Conservation (phyloP, 2,113 vertebrate species). For the Stictonetta naevosa region DNA sequence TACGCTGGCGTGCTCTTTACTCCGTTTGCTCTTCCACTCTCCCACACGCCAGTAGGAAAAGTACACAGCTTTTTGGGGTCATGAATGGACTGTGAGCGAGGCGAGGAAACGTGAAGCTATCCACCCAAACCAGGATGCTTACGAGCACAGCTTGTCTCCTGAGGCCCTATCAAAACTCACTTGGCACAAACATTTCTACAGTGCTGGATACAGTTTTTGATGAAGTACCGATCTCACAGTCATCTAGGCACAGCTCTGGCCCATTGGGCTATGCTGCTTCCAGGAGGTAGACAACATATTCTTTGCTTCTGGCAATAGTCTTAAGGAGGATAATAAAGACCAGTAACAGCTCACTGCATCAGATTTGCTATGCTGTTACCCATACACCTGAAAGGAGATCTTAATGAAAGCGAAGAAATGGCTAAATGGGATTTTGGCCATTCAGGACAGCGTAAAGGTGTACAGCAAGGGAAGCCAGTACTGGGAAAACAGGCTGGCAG, state of each 20-base stretch:
- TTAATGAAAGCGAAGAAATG: not conserved
- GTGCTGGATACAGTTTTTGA: not conserved
- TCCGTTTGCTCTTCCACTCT: too few species aligned
- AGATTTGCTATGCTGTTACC: not conserved
- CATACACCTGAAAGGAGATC: not conserved
- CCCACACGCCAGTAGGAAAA: rapidly evolving
- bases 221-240: not conserved
- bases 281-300: not conserved
- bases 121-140: not conserved
- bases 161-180: not conserved
- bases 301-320: not conserved
- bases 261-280: not conserved
- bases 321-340: not conserved
- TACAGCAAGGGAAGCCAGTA: not conserved
- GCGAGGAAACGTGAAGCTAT: rapidly evolving
- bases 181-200: not conserved
- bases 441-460: not conserved
- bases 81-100: rapidly evolving
- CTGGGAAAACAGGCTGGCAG: not conserved
- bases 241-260: not conserved
- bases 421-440: not conserved
- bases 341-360: not conserved
- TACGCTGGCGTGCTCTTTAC: too few species aligned
- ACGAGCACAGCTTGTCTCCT: not conserved
- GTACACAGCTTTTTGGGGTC: not conserved